Evolutionary conservation across 2,797 vertebrate genomes (phyloP).

Genomic region (Semotilus atromaculatus): DNA sequence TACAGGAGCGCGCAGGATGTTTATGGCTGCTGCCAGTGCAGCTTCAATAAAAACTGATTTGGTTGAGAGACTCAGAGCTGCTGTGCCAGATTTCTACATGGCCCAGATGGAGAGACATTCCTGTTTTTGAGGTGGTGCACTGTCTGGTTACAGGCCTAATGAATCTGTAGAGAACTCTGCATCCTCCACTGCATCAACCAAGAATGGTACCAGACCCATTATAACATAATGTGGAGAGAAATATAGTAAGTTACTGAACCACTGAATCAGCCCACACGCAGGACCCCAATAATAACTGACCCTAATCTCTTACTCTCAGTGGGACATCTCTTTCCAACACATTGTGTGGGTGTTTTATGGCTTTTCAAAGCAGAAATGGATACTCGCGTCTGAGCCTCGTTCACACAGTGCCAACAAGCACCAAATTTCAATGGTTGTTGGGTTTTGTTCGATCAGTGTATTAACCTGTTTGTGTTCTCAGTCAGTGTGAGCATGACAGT

Average conservation of each 20-base stretch:
- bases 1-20: conserved; percentile 63
- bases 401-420: not conserved
- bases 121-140: conserved; percentile 30
- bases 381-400: conserved; percentile 1
- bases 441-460: not conserved
- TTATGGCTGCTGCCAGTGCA: conserved; percentile 44
- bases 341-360: conserved; percentile 21
- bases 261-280: conserved; percentile 9
- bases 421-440: not conserved
- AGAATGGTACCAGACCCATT: not conserved
- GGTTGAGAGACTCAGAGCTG: conserved; percentile 44
- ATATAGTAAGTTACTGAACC: not conserved
- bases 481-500: not conserved
- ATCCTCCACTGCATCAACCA: not conserved
- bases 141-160: conserved; percentile 8
- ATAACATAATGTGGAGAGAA: not conserved
- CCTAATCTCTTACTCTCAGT: conserved; percentile 41
- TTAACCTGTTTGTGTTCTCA: not conserved
- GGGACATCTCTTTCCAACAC: not conserved
- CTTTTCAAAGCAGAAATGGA: conserved; percentile 10
- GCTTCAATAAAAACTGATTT: conserved; percentile 57
- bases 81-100: conserved; percentile 40
- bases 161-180: not conserved
- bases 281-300: conserved; percentile 48
- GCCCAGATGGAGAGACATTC: conserved; percentile 42